Percentiles rank a stretch among this genome's conserved stretches.
phyloP scores from a whole-genome alignment of 2,797 vertebrate genomes.

The Otolemur crassicaudatus region DNA sequence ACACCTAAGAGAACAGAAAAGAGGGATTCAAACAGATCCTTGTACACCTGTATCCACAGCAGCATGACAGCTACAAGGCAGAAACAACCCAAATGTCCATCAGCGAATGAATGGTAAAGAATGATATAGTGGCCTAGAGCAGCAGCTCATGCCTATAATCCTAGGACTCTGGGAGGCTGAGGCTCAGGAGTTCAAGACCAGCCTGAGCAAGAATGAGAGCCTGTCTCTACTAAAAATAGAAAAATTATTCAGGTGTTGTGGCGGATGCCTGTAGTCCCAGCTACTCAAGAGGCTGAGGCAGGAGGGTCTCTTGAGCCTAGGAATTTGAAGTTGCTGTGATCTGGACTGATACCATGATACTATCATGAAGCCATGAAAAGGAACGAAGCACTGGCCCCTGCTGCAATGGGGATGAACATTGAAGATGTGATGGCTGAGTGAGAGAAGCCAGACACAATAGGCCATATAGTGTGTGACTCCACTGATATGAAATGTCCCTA shows the following conservation, averaged over 20 bases:
- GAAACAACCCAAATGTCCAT: not conserved
- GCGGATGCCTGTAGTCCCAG: too few species aligned
- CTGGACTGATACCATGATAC: too few species aligned
- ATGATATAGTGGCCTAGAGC: not conserved
- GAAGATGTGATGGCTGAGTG: not conserved
- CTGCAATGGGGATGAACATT: not conserved
- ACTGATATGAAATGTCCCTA: not conserved
- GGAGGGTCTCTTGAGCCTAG: too few species aligned
- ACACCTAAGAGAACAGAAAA: not conserved
- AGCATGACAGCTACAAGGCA: not conserved
- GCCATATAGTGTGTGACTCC: not conserved
- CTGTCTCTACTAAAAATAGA: too few species aligned
- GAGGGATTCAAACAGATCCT: not conserved
- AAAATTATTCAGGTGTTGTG: too few species aligned
- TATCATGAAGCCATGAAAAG: not conserved
- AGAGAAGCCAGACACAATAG: not conserved
- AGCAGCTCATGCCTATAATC: too few species aligned
- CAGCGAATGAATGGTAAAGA: not conserved
- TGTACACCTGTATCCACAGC: accelerated
- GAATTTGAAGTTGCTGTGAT: too few species aligned
- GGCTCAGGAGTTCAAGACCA: too few species aligned
- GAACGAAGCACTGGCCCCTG: not conserved
- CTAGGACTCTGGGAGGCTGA: too few species aligned
- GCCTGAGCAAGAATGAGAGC: too few species aligned
- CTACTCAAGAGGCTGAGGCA: too few species aligned